Base-by-base conservation (phyloP, 2,888 invertebrate genomes). In the Tineola bisselliella region DNA sequence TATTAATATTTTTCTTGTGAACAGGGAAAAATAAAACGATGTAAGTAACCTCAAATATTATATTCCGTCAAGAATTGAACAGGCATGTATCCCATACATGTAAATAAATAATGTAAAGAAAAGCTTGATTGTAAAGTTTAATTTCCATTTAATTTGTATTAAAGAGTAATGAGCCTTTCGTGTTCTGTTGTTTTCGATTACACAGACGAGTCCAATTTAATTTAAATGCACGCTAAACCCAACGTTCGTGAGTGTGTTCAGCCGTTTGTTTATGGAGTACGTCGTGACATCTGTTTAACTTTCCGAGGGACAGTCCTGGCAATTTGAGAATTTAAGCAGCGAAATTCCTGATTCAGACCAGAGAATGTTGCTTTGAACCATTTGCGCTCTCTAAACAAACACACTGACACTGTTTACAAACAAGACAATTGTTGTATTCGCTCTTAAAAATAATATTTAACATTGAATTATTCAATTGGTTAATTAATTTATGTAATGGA, bases 221-320 rank as follows among this genome's bases (percentile, higher is more conserved):
- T 12, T 38, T 38, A 38, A 38, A 38, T 38, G 38, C 38, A 38
- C 2, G 38, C 38, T 38, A 38, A 38, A 12, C 38, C n/a, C 38
- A 12, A 38, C 38, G n/a, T 38, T 12, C 25, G 38, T 38, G 6
- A 31, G 31, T 38, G 38, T 38, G n/a, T 38, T 38, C 38, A 38
- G 11, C 2, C 10, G 5, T 4, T 38, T 54, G 54, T 19, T 54
- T 54, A 48, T 54, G 25, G 5, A 52, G 52, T 54, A 17, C 19
- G 12, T 5, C 25, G 33, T 33, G 58, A 58, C 58, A 58, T 58
- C 58, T 58, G 58, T 33, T 58, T 58, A 58, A 58, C 58, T 58
- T 58, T 58, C 30, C 30, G 58, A 58, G 33, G 30, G 31, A 10
- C 33, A 15, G 13, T 33, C 15, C 33, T 12, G 25, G 33, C 33